Evolutionary conservation across 2,797 vertebrate species (phyloP), one percentile per base, ranked within the genome.

Genomic region (Pseudochirops cupreus): DNA sequence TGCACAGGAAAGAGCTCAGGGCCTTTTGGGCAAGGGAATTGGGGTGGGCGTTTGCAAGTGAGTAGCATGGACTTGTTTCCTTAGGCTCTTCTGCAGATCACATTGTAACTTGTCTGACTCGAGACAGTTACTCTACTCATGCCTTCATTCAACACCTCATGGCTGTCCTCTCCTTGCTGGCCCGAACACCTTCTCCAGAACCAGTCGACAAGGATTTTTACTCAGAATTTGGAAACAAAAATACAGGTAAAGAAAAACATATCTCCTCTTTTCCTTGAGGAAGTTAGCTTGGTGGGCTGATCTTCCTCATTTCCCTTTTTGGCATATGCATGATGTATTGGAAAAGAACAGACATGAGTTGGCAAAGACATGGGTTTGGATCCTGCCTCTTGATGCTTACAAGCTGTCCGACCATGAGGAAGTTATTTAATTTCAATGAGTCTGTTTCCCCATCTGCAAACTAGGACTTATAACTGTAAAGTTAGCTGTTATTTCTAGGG

Each of bases 191-290:
- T 54, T 99, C 99, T 0, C 99, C 99, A 52, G 99, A 99, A 94
- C 99, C 99, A 14, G 98, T 99, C 0, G 99, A 99, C 90, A 99
- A 99, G 96, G 99, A 99, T 97, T 99, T 99, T 98, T 99, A 99
- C 98, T 99, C 99, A 0, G 99, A 99, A 98, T 99, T 99, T 97
- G 99, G 99, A 93, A 99, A 98, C 98, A 99, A 99, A 97, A 99
- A 94, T 97, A 99, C 99, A 97, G 99, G 99, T 99, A 98, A 97
- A 74, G 95, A 28, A 46, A 82, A 26, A 24, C 5, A 91, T 9
- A 33, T 14, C 39, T 31, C 18, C 24, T 90, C 24, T 53, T 90
- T 53, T 53, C 89, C 29, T 90, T 74, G 14, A 74, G 62, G 62
- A 74, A 74, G 33, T 67, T 18, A 24, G 74, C 74, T 26, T 26